Percentiles rank a stretch among this genome's conserved stretches.
Conservation (phyloP, 2,888 invertebrate species). For the Dynastes grantii region DNA sequence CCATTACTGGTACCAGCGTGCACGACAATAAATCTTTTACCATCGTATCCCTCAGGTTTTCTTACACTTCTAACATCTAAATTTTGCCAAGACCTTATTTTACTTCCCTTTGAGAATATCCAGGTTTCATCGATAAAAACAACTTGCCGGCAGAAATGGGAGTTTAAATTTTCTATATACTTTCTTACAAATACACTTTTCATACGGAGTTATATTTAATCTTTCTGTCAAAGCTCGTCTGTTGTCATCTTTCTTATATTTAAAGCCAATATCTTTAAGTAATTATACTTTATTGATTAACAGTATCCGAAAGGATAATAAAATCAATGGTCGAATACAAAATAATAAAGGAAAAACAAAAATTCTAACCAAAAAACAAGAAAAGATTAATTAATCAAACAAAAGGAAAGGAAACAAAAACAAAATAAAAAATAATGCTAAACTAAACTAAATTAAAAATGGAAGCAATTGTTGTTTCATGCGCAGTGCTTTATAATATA, state of each 20-base stretch:
- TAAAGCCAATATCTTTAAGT: no score
- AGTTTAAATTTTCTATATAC: not conserved
- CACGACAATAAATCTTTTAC: not conserved
- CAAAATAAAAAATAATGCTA: no score
- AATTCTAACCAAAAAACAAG: no score
- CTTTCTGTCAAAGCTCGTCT: not conserved
- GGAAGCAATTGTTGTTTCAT: no score
- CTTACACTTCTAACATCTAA: not conserved
- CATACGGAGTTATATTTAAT: not conserved
- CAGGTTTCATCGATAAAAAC: slow-evolving; percentile 6
- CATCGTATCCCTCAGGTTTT: not conserved
- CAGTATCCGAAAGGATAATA: no score
- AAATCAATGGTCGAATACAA: not conserved
- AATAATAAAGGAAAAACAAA: no score
- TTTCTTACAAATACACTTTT: slow-evolving; percentile 5
- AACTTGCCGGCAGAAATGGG: not conserved
- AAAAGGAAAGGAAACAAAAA: no score
- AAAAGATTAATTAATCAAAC: no score
- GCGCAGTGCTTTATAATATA: no score
- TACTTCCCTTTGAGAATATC: slow-evolving; percentile 3
- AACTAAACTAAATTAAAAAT: no score
- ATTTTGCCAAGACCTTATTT: not conserved
- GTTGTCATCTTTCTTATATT: no score
- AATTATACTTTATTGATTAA: no score
- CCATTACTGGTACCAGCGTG: not conserved